Conservation (phyloP, 2,797 vertebrate genomes). For the Cyclura pinguis region DNA sequence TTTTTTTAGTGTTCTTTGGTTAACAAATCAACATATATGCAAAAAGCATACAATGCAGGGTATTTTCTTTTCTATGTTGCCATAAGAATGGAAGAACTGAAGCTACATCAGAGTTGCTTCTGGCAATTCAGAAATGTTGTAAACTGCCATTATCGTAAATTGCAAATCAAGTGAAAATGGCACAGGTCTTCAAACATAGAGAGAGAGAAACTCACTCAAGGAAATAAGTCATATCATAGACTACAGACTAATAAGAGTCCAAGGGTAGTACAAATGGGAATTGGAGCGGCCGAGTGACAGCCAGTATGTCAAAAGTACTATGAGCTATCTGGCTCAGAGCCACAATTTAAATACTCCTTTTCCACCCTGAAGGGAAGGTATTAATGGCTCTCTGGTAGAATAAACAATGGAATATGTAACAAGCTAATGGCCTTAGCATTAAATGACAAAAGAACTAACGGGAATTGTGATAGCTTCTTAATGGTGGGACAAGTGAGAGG, state of each 20-base stretch:
- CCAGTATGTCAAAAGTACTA: no score
- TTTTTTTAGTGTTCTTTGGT: background rate
- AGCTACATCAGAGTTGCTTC: background rate
- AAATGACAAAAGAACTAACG: no score
- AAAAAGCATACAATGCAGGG: background rate
- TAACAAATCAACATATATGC: background rate
- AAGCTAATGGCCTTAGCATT: no score
- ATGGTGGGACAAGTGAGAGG: no score
- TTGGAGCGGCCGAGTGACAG: no score
- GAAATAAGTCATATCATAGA: background rate
- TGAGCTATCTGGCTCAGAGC: no score
- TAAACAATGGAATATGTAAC: no score
- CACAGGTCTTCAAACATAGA: background rate
- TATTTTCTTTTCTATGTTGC: background rate
- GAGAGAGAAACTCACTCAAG: background rate
- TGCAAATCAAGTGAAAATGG: background rate
- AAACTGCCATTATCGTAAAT: background rate
- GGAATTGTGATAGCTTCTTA: no score
- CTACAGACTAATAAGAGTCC: background rate
- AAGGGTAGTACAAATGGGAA: no score
- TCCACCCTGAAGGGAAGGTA: no score
- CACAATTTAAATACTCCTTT: no score
- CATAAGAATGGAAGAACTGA: background rate
- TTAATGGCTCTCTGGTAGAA: no score
- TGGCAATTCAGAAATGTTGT: background rate